Base-by-base conservation (phyloP, 2,113 vertebrate genomes). In the Ploceus nigricollis region DNA sequence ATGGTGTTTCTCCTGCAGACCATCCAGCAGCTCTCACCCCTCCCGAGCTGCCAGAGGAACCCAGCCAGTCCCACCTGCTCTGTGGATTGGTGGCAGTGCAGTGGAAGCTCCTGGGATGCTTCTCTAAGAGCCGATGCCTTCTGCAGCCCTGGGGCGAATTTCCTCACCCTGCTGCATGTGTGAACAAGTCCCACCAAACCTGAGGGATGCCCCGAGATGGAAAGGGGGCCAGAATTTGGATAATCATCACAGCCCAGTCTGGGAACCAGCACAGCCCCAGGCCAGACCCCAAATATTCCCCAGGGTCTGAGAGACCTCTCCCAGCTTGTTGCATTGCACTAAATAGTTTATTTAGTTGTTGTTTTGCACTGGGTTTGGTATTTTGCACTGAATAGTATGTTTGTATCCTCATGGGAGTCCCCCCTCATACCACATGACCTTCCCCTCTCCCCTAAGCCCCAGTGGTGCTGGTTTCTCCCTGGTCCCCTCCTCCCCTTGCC, bases 71-170 rank as follows among this genome's bases (percentile, higher is more conserved):
- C 50, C 42, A 65, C 21, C 31, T 39, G 64, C 69, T 75, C 70
- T 10, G 0, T 35, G 6, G 0, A 24, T 40, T 40, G 28, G 70
- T 39, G 68, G 42, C 68, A 64, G n/a, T 27, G 48, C n/a, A 15
- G n/a, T 79, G 48, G 40, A 47, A 75, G 37, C 24, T 57, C 51
- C 54, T 0, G 0, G 45, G 42, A 40, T 35, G 20, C 5, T 40
- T 35, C 63, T 57, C 42, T 33, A 66, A 15, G 31, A 31, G 31
- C 3, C 0, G 0, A 10, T 11, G 44, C 7, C 37, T 78, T 39
- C 33, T 50, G 44, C 45, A 50, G 39, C 48, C 40, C 68, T 31
- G 25, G 12, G 6, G 40, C 33, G 30, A 61, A 47, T 65, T 61
- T 60, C 39, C 51, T 95, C 65, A 44, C 45, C 37, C 16, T 10